Evolutionary conservation across 2,797 vertebrate genomes (phyloP).

Genomic region (Bovichtus variegatus): DNA sequence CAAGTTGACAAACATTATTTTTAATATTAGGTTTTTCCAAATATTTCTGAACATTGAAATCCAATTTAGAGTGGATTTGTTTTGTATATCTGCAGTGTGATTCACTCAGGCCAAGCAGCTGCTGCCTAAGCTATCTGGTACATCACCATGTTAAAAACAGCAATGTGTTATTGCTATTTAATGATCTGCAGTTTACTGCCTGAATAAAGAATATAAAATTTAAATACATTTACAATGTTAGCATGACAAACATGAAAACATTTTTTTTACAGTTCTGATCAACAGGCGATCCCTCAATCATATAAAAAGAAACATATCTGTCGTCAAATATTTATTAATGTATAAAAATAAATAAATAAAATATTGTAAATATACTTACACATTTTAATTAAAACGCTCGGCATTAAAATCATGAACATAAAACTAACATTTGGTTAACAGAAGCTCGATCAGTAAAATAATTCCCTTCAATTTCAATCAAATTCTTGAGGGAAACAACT

Average conservation of each 20-base stretch:
- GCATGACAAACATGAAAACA: not conserved
- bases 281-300: not conserved
- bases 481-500: constrained; percentile 11
- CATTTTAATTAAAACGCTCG: constrained; percentile 52
- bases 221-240: not conserved
- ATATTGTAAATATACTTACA: constrained; percentile 76
- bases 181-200: not conserved
- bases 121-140: not conserved
- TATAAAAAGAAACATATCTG: not conserved
- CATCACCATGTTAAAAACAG: not conserved
- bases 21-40: not conserved
- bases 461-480: not conserved
- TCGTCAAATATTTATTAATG: constrained; percentile 77
- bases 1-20: not conserved
- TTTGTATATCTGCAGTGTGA: not conserved
- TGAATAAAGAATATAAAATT: not conserved
- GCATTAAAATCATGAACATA: constrained; percentile 39
- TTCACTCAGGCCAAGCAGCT: not conserved
- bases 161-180: not conserved
- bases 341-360: constrained; percentile 76
- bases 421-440: constrained; percentile 8
- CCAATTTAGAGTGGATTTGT: not conserved
- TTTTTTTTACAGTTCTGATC: not conserved
- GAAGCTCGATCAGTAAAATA: not conserved
- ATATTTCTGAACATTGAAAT: not conserved